Conservation (phyloP, 2,113 vertebrate species). For the Onychostoma macrolepis region DNA sequence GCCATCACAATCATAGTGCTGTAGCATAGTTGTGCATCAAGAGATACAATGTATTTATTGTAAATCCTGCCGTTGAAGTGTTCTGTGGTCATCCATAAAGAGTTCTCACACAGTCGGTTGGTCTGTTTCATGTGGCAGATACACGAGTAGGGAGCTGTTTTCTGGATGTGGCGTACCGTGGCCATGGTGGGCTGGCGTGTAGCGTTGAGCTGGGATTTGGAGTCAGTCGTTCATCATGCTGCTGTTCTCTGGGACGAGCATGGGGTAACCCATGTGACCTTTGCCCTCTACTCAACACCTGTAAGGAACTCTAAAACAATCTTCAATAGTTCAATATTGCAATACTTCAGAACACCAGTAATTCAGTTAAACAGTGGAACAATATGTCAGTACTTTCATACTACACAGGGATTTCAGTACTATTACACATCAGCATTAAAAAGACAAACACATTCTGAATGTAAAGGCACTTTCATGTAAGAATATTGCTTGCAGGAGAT, state of each 20-base stretch:
- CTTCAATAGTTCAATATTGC: background rate
- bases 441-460: background rate
- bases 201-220: conserved; percentile 83
- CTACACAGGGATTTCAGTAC: background rate
- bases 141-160: conserved; percentile 84
- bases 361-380: background rate
- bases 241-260: conserved; percentile 82
- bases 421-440: background rate
- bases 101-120: background rate
- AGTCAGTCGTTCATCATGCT: conserved; percentile 84
- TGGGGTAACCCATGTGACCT: conserved; percentile 87
- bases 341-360: background rate
- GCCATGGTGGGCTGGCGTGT: conserved; percentile 78
- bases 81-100: background rate
- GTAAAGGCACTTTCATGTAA: background rate
- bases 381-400: background rate
- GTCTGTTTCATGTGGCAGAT: conserved; percentile 65
- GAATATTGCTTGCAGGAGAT: no score
- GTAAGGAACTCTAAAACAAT: conserved; percentile 71
- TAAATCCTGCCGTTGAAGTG: background rate
- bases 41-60: background rate
- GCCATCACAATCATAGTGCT: background rate
- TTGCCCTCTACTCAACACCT: conserved; percentile 81
- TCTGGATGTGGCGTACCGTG: conserved; percentile 75
- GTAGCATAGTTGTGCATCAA: background rate